Percentiles rank a stretch among this genome's conserved stretches.
These are phyloP conservation scores for Cyclura pinguis DNA, from an alignment of 2,797 vertebrate genomes.

Conservation along the genomic window DNA sequence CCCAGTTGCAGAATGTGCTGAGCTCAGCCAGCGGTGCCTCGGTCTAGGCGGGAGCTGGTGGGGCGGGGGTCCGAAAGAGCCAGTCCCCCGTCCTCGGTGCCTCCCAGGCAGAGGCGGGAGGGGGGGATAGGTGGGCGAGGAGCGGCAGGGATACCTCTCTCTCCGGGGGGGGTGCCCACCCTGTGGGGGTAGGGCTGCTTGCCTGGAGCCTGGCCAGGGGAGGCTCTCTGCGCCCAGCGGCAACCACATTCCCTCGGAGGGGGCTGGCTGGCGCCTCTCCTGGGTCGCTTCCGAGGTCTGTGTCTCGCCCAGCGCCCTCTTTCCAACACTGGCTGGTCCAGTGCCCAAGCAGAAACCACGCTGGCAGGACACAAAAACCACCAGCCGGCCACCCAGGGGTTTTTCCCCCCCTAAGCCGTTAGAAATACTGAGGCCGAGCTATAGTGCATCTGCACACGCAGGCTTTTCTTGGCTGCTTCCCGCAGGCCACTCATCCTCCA, in stretches of 20 bases:
- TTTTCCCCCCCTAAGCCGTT: too few species aligned
- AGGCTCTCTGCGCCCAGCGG: not conserved
- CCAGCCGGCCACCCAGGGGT: not conserved
- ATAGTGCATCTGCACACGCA: not conserved
- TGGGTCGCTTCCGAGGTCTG: too few species aligned
- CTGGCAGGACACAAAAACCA: not conserved
- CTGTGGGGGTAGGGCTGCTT: too few species aligned
- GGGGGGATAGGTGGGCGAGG: not conserved
- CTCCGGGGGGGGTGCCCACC: not conserved
- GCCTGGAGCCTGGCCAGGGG: not conserved
- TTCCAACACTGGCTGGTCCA: not conserved
- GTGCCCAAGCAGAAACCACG: not conserved
- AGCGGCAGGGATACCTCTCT: not conserved
- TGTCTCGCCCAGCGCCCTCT: not conserved
- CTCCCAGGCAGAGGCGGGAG: not conserved
- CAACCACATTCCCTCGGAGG: not conserved
- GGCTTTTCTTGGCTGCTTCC: not conserved
- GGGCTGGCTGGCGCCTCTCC: not conserved
- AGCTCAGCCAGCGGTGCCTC: slow-evolving; percentile 15
- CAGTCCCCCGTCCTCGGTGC: too few species aligned
- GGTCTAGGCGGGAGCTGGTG: slow-evolving; percentile 45
- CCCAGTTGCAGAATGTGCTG: slow-evolving; percentile 43
- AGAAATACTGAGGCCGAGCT: not conserved
- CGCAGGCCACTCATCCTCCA: not conserved
- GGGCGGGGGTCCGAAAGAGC: too few species aligned